Evolutionary conservation across 2,888 invertebrate genomes (phyloP), one percentile per base, ranked within the genome.

Genomic region (Ochropacha duplaris): DNA sequence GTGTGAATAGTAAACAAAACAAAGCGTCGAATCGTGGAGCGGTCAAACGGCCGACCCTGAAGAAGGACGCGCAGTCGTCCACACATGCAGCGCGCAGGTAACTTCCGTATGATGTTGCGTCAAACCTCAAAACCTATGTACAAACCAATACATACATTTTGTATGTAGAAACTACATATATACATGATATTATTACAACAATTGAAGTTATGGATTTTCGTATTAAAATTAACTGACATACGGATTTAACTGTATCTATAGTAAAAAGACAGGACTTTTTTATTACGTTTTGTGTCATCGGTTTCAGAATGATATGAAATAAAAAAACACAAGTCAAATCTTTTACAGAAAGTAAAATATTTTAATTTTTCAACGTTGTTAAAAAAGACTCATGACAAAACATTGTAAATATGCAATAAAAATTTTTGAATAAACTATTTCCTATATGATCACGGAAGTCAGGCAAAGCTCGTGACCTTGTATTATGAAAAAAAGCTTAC

Each of bases 1-100:
- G 64, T 66, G 54, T 64, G 69, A 69, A 63, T 63, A 63, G 71
- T 71, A 62, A 66, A n/a, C 31, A 36, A n/a, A 69, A 71, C 69
- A 77, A 72, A 75, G 65, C 50, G 49, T 67, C 56, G 62, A 58
- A 58, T 63, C 60, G 62, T 66, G 64, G 62, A 62, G 64, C 64
- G 70, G 72, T 70, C 72, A 68, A 69, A 66, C 62, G 57, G 67
- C 58, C 69, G 79, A 71, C 84, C 84, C 74, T 83, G 79, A 60
- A 22, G 44, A 72, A 69, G 82, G 82, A 72, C 80, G 66, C 80
- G 65, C 66, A 60, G 49, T 49, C 55, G 54, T 49, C 22, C 52
- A 58, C 61, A 70, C 65, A 68, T 58, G 60, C 59, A 62, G 52
- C 65, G 67, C 59, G 60, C 59, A 62, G 52, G 31, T 34, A 31